phyloP scores from a whole-genome alignment of 2,888 invertebrate species.

The Conomelus anceps region DNA sequence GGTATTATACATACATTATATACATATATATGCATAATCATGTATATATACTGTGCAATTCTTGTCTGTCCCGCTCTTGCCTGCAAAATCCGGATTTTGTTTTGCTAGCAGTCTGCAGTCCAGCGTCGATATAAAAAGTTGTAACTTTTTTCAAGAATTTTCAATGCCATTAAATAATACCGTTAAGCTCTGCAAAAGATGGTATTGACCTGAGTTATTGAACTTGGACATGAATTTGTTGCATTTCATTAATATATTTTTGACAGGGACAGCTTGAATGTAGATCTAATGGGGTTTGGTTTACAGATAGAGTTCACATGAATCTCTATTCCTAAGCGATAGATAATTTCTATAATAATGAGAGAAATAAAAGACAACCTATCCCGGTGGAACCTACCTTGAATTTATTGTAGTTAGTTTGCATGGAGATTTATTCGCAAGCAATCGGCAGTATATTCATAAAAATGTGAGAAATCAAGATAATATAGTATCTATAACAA shows the following conservation, averaged over 20 bases:
- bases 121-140: background rate
- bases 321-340: too few species aligned
- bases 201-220: background rate
- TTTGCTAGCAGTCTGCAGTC: background rate
- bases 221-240: background rate
- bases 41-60: background rate
- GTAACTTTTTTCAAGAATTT: background rate
- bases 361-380: too few species aligned
- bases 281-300: background rate
- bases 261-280: background rate
- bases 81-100: background rate
- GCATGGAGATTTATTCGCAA: too few species aligned
- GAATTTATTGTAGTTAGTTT: too few species aligned
- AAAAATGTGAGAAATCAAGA: too few species aligned
- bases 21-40: background rate
- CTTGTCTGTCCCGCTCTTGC: background rate
- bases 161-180: background rate
- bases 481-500: too few species aligned
- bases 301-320: background rate
- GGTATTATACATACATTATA: background rate
- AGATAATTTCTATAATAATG: too few species aligned
- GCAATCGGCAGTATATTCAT: too few species aligned
- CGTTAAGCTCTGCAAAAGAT: background rate
- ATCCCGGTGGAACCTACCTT: too few species aligned
- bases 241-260: background rate